These are phyloP conservation scores for Zootoca vivipara DNA, from an alignment of 2,113 vertebrate genomes.

Conservation along the genomic window DNA sequence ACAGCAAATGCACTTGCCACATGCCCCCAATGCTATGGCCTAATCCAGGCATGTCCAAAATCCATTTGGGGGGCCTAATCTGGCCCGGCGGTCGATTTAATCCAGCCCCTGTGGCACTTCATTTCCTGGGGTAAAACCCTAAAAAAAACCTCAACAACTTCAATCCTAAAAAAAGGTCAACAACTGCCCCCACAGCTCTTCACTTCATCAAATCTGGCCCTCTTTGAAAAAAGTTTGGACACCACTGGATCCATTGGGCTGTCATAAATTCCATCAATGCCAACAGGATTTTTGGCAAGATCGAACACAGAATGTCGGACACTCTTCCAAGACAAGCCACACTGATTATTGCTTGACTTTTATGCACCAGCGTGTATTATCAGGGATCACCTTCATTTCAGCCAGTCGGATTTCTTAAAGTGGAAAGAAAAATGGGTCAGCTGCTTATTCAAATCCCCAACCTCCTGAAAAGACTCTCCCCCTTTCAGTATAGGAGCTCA, in stretches of 20 bases:
- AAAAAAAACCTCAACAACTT: too few relatives aligned
- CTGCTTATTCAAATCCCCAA: not conserved
- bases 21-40: not conserved
- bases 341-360: not conserved
- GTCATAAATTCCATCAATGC: conserved; percentile 3
- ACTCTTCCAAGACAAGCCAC: not conserved
- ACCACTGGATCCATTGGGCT: not conserved
- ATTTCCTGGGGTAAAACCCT: too few relatives aligned
- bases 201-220: too few relatives aligned
- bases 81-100: too few relatives aligned
- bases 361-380: not conserved
- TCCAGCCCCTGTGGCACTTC: too few relatives aligned
- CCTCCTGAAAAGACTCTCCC: not conserved
- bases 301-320: not conserved
- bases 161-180: too few relatives aligned
- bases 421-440: not conserved
- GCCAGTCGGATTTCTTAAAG: not conserved
- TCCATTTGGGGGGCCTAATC: too few relatives aligned
- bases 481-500: not conserved
- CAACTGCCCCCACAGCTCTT: too few relatives aligned
- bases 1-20: not conserved
- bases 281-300: not conserved
- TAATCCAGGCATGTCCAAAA: not conserved
- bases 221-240: too few relatives aligned
- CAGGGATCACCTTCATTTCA: not conserved